Evolutionary conservation across 1,140 invertebrate genomes (phyloP), one percentile per base, ranked within the genome.

Genomic region (Telenomus remus): DNA sequence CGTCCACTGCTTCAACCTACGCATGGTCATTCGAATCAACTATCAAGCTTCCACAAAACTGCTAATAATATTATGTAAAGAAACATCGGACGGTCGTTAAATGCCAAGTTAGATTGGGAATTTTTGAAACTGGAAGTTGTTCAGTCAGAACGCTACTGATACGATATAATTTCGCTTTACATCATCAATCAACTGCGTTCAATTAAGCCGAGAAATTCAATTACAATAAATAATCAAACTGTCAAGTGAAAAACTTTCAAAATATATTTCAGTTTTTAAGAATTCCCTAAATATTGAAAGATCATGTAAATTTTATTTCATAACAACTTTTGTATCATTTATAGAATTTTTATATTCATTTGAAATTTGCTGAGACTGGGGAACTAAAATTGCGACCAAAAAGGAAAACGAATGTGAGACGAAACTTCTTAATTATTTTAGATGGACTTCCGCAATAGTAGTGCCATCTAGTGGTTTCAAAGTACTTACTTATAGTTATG

Each of bases 401-500:
- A 44, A 13, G n/a, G 12, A 44, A 44, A 12, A 7, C 13, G 13
- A 12, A 44, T 13, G 12, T 8, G 3, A 12, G 13, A 7, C 4
- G 11, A n/a, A 44, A 13, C 12, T 12, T 50, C n/a, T n/a, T n/a
- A 49, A 49, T 68, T 47, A 10, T 10, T 56, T 63, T n/a, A 39
- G 47, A 15, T 43, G 10, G 43, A 51, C 47, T 63, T 61, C 15
- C 35, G 14, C 61, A 78, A 76, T 78, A 72, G 78, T 78, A 81
- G 76, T 84, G 85, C 84, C 86, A 88, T 87, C 86, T 87, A 83
- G 79, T 81, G 81, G 80, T 69, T 71, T 81, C 72, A 81, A 84
- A 77, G 71, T 82, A 71, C 63, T 83, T 79, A 76, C 53, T 55
- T 72, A 85, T 87, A 87, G 83, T 88, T 87, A 87, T 88, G 86